Percentiles rank a stretch among this genome's conserved stretches.
Conservation (phyloP, 2,797 vertebrate species). For the Peromyscus attwateri region DNA sequence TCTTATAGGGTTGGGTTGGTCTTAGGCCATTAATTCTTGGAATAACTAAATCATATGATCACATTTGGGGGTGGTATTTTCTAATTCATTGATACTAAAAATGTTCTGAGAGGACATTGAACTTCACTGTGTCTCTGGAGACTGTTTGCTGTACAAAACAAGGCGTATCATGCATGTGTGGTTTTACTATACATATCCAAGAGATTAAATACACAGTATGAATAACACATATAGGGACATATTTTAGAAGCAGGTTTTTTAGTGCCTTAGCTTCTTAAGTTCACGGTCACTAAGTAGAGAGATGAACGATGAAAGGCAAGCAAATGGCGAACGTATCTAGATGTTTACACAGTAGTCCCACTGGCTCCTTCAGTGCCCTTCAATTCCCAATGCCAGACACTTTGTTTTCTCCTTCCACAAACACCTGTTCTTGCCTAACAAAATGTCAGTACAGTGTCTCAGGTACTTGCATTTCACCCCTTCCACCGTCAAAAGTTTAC, state of each 20-base stretch:
- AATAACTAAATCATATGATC: slow-evolving; percentile 16
- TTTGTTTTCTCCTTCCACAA: not conserved
- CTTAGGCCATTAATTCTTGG: not conserved
- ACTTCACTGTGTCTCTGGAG: not conserved
- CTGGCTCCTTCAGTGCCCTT: not conserved
- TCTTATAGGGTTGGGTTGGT: slow-evolving; percentile 11
- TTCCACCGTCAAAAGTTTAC: not conserved
- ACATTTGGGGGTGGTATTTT: not conserved
- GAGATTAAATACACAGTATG: not conserved
- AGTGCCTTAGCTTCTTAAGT: not conserved
- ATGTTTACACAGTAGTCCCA: not conserved
- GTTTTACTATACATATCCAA: not conserved
- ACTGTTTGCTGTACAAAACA: not conserved
- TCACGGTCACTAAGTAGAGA: not conserved
- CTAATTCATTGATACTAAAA: slow-evolving; percentile 23
- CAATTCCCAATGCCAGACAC: not conserved
- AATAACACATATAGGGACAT: not conserved
- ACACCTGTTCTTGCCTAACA: not conserved
- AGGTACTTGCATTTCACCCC: not conserved
- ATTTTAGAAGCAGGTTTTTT: not conserved
- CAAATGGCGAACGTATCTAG: not conserved
- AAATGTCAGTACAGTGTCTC: not conserved
- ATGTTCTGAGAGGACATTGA: not conserved
- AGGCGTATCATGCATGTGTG: not conserved
- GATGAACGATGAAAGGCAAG: not conserved